Percentiles rank a stretch among this genome's conserved stretches.
Conservation (phyloP, 2,113 vertebrate genomes). For the Barnardius zonarius region DNA sequence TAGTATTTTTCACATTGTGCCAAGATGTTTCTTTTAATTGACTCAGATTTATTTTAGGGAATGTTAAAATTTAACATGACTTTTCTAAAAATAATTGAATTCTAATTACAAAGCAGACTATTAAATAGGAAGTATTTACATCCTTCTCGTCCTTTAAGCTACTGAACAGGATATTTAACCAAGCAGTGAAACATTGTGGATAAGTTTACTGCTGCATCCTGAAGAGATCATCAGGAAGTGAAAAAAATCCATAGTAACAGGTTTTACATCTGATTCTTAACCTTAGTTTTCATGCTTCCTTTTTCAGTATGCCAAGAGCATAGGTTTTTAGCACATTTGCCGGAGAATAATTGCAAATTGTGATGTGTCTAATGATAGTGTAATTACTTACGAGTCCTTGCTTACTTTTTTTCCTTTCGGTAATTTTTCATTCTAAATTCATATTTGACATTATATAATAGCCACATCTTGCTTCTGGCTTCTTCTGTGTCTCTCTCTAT, state of each 20-base stretch:
- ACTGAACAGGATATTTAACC: constrained; percentile 13
- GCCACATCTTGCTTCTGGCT: neutral
- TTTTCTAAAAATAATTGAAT: constrained; percentile 33
- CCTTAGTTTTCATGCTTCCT: neutral
- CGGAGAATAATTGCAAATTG: constrained; percentile 17
- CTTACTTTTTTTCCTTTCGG: neutral
- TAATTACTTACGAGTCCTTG: constrained; percentile 7
- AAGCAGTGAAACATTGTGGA: neutral
- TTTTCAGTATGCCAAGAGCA: neutral
- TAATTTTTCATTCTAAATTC: constrained; percentile 27
- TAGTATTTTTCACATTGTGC: neutral
- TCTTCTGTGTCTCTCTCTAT: neutral
- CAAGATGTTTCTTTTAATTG: constrained; percentile 31
- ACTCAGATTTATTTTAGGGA: neutral
- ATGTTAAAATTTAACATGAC: neutral
- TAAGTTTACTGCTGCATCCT: neutral
- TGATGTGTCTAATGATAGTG: neutral
- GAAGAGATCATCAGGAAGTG: constrained; percentile 7
- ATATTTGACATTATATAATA: neutral
- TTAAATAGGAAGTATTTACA: constrained; percentile 35
- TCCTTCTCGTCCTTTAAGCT: constrained; percentile 13
- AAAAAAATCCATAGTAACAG: constrained; percentile 6
- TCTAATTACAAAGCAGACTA: constrained; percentile 14
- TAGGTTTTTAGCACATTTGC: neutral
- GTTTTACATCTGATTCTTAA: constrained; percentile 16